These are phyloP conservation scores for Amiota communis DNA, from an alignment of 2,888 invertebrate genomes.

Conservation along the genomic window DNA sequence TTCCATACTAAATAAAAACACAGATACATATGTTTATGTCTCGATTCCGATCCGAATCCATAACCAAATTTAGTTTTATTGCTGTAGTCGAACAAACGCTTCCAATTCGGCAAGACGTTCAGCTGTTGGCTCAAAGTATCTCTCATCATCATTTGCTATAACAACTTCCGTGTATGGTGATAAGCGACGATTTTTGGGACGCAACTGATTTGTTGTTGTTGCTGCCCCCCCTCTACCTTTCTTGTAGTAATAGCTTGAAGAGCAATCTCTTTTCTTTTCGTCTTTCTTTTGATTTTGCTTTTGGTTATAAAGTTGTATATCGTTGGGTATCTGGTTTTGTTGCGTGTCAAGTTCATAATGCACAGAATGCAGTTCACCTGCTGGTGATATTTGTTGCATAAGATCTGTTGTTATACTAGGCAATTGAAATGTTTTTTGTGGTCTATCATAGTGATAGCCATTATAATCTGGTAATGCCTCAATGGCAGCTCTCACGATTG, in stretches of 20 bases:
- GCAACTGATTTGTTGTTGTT: slow-evolving; percentile 33
- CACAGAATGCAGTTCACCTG: not conserved
- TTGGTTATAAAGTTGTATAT: slow-evolving; percentile 1
- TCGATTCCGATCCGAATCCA: too few species aligned
- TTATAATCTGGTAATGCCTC: not conserved
- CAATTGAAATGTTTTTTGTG: not conserved
- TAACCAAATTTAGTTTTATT: slow-evolving; percentile 5
- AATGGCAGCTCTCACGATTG: not conserved
- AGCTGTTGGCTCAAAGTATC: slow-evolving; percentile 43
- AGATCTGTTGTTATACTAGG: not conserved
- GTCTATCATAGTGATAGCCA: slow-evolving; percentile 22
- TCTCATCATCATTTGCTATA: slow-evolving; percentile 32
- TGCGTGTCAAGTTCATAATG: slow-evolving; percentile 1
- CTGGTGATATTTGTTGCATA: not conserved
- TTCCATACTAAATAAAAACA: too few species aligned
- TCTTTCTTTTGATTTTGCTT: not conserved
- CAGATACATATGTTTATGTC: too few species aligned
- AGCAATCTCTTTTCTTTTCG: not conserved
- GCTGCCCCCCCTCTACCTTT: not conserved
- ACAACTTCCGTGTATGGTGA: slow-evolving; percentile 45
- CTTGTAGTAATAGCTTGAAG: not conserved
- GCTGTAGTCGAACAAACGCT: slow-evolving; percentile 17
- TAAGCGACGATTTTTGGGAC: slow-evolving; percentile 44
- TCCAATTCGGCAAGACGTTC: slow-evolving; percentile 28
- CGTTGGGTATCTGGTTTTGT: not conserved